These are phyloP conservation scores for Bradypodion ventrale DNA, from an alignment of 2,797 vertebrate species.

Conservation along the genomic window DNA sequence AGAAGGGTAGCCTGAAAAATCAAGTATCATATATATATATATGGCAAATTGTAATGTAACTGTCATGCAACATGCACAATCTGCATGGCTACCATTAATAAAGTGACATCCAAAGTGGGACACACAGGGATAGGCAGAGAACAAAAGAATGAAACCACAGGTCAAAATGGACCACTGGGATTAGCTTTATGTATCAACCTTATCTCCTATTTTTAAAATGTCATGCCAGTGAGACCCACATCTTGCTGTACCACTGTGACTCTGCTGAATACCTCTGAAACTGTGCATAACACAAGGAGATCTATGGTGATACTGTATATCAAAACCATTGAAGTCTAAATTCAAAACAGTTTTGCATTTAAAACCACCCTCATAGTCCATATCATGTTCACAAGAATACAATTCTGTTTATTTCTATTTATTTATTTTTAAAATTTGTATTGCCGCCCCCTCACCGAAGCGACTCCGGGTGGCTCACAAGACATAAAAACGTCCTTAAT, in stretches of 20 bases:
- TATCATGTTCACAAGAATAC: too few relatives aligned
- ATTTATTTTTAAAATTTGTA: too few relatives aligned
- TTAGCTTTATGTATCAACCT: not conserved
- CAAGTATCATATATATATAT: not conserved
- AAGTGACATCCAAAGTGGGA: not conserved
- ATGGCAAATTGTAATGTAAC: not conserved
- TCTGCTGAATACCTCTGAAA: too few relatives aligned
- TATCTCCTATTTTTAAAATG: slow-evolving; percentile 13
- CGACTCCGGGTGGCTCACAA: too few relatives aligned
- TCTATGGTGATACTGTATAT: slow-evolving; percentile 5
- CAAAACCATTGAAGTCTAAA: slow-evolving; percentile 8
- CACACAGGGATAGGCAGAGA: not conserved
- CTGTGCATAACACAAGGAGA: slow-evolving; percentile 5
- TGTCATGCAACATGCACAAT: slow-evolving; percentile 5
- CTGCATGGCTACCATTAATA: not conserved
- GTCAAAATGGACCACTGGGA: not conserved
- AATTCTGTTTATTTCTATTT: too few relatives aligned
- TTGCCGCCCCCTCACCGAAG: too few relatives aligned
- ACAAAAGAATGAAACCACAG: not conserved
- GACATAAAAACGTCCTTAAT: too few relatives aligned
- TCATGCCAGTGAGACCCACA: slow-evolving; percentile 18
- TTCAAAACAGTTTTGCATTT: slow-evolving; percentile 23
- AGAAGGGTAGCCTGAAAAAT: not conserved
- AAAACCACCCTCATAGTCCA: slow-evolving; percentile 38
- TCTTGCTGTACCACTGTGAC: too few relatives aligned